A percentile compares a stretch with the other conserved stretches of the same genome.
These are phyloP conservation scores for Drusus annulatus DNA, from an alignment of 1,140 invertebrate species.

Conservation along the genomic window DNA sequence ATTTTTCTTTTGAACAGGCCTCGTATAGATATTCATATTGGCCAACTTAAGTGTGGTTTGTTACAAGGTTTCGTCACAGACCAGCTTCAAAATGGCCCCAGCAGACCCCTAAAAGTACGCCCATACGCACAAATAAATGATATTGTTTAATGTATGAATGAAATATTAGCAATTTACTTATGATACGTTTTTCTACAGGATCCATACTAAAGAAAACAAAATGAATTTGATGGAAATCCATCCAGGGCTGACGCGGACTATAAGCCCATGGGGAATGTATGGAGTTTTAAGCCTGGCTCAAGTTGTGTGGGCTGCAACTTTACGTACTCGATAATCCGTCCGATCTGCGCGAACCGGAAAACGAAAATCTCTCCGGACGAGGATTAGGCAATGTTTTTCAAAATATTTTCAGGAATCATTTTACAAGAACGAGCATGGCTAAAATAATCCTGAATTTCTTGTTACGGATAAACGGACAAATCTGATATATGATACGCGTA, in stretches of 20 bases:
- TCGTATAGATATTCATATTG: no score
- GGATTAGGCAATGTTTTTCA: neutral
- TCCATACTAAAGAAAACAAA: no score
- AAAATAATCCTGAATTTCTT: neutral
- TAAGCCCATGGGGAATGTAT: neutral
- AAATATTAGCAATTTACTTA: no score
- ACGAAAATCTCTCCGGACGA: constrained; percentile 7
- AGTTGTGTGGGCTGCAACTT: constrained; percentile 29
- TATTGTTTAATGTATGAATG: no score
- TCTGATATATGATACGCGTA: neutral
- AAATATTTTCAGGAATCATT: neutral
- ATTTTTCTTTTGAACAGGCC: no score
- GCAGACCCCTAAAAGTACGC: no score
- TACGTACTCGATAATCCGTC: constrained; percentile 33
- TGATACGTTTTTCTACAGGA: no score
- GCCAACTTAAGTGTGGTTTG: no score
- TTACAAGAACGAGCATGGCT: neutral
- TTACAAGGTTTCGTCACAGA: no score
- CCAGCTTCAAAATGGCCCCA: no score
- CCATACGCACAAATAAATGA: no score
- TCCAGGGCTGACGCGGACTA: neutral
- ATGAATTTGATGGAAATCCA: no score
- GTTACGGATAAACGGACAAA: neutral
- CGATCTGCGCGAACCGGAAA: constrained; percentile 23
- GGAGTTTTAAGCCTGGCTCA: constrained; percentile 2